Conservation (phyloP, 1,140 invertebrate species). For the Drosophila nebulosa region DNA sequence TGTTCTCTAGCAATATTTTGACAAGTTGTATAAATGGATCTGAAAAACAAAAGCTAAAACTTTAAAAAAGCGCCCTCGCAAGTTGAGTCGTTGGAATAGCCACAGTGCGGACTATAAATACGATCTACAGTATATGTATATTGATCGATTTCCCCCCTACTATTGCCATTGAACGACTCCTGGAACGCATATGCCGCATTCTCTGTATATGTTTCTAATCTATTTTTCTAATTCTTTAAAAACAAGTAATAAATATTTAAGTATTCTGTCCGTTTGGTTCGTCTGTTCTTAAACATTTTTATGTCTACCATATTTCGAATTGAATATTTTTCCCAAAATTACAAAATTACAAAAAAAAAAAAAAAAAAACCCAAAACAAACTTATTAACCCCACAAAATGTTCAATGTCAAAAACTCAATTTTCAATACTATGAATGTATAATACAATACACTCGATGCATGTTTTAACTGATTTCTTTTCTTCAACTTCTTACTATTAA, state of each 20-base stretch:
- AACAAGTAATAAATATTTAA: conserved; percentile 69
- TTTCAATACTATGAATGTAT: background rate
- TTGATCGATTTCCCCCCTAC: conserved; percentile 33
- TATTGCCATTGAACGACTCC: conserved; percentile 73
- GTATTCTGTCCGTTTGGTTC: conserved; percentile 79
- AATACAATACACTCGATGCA: conserved; percentile 33
- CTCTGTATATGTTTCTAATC: conserved; percentile 42
- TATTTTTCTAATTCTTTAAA: conserved; percentile 61
- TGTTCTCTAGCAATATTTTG: conserved; percentile 78
- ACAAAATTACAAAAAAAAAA: conserved; percentile 47
- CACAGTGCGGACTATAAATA: conserved; percentile 48
- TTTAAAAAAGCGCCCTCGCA: conserved; percentile 21
- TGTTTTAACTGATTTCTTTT: conserved; percentile 36
- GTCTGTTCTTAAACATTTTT: conserved; percentile 81
- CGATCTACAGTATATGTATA: conserved; percentile 2
- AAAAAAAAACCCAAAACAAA: conserved; percentile 26
- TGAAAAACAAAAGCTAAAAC: conserved; percentile 31
- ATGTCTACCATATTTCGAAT: conserved; percentile 76
- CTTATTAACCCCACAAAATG: conserved; percentile 23
- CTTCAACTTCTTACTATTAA: background rate
- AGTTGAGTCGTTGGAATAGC: conserved; percentile 73
- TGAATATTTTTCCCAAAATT: conserved; percentile 69
- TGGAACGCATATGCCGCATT: conserved; percentile 48
- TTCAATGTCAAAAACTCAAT: background rate
- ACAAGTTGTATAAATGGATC: conserved; percentile 69